phyloP scores from a whole-genome alignment of 2,113 vertebrate species.

The Fregetta grallaria region DNA sequence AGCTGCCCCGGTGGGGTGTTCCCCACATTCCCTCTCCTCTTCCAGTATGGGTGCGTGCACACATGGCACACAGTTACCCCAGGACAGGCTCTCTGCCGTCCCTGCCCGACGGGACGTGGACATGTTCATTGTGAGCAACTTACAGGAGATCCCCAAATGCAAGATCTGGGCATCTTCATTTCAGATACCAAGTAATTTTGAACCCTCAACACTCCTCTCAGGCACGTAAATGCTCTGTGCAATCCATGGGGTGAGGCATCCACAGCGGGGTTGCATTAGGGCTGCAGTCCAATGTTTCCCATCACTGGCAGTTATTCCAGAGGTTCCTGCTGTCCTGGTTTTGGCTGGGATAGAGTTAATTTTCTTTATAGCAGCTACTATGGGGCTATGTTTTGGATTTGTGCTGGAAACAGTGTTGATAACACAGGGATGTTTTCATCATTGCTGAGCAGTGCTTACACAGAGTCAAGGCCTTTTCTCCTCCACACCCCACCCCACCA shows the following conservation, averaged over 20 bases:
- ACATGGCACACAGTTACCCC: not conserved
- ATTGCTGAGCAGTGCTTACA: no score
- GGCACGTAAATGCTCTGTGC: not conserved
- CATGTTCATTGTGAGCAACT: no score
- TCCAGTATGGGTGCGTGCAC: fast-evolving
- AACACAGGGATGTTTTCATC: no score
- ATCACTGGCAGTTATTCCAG: not conserved
- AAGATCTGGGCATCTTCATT: not conserved
- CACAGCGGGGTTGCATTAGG: fast-evolving
- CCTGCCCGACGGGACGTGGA: fast-evolving
- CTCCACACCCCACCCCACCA: no score
- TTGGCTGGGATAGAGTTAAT: no score
- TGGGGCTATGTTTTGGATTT: no score
- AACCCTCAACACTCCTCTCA: not conserved
- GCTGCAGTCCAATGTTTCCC: not conserved
- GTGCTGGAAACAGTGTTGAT: no score
- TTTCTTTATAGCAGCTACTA: no score
- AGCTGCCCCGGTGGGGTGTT: not conserved
- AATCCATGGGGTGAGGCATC: not conserved
- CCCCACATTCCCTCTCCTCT: not conserved
- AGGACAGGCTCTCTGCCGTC: not conserved
- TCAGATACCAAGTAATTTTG: not conserved
- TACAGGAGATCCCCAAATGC: fast-evolving
- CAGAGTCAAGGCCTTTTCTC: no score
- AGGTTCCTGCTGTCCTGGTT: not conserved